A percentile compares a stretch with the other conserved stretches of the same genome.
Conservation (phyloP, 2,888 invertebrate species). For the Nomada fabriciana region DNA sequence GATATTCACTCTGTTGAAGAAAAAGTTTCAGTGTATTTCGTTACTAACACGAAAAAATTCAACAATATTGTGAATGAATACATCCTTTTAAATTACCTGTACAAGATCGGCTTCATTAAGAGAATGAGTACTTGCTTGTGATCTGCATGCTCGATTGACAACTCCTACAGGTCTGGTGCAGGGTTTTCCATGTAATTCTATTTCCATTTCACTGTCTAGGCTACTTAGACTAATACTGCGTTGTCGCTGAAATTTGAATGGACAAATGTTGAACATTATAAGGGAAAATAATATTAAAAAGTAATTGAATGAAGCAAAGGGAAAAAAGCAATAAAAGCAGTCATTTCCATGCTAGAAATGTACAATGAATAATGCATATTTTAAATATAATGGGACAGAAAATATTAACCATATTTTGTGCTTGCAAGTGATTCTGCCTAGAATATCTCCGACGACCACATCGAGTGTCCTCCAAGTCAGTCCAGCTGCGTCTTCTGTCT, state of each 20-base stretch:
- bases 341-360: constrained; percentile 49
- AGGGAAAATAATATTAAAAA: constrained; percentile 5
- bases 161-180: constrained; percentile 85
- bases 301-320: constrained; percentile 43
- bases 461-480: constrained; percentile 90
- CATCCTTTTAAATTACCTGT: constrained; percentile 86
- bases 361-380: constrained; percentile 33
- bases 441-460: constrained; percentile 78
- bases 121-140: constrained; percentile 90
- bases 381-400: constrained; percentile 32
- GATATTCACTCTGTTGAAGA: constrained; percentile 88
- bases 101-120: constrained; percentile 93
- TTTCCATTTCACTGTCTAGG: constrained; percentile 94
- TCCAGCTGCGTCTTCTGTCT: constrained; percentile 92
- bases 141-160: constrained; percentile 79
- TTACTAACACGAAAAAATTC: background rate
- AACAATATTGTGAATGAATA: background rate
- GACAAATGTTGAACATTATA: constrained; percentile 39
- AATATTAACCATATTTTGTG: constrained; percentile 81
- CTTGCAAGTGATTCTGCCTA: constrained; percentile 81
- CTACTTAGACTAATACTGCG: constrained; percentile 90
- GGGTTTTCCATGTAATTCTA: constrained; percentile 85
- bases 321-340: constrained; percentile 48
- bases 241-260: constrained; percentile 77
- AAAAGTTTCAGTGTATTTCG: constrained; percentile 38